These are phyloP conservation scores for Aplysina aerophoba DNA, from an alignment of 37 sponge, comb jelly and placozoan genomes.

Conservation along the genomic window DNA sequence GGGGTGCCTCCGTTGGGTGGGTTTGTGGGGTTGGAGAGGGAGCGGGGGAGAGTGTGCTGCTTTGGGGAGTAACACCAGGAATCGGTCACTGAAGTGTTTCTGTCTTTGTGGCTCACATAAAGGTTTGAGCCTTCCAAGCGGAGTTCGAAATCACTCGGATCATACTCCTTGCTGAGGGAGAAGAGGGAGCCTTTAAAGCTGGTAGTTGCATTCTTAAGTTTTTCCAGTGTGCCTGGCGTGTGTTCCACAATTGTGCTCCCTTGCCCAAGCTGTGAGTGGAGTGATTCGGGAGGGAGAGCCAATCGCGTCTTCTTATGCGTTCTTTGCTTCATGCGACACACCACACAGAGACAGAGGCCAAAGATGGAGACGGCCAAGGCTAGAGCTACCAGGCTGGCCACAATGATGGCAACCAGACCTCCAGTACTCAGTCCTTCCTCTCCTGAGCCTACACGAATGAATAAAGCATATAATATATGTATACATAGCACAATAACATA, in stretches of 20 bases:
- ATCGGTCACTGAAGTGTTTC: not conserved
- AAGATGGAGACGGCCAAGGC: not conserved
- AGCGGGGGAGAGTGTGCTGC: not conserved
- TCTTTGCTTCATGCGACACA: no score
- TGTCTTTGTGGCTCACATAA: not conserved
- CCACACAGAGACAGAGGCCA: not conserved
- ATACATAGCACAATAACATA: no score
- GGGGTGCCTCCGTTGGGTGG: not conserved
- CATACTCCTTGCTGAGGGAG: not conserved
- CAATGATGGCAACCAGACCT: not conserved
- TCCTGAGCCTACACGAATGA: not conserved
- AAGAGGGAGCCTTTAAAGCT: not conserved
- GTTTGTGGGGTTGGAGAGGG: not conserved
- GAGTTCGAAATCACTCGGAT: not conserved
- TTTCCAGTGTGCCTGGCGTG: not conserved
- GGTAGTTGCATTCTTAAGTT: not conserved
- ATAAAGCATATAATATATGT: no score
- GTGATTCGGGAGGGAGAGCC: not conserved
- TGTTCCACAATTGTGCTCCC: not conserved
- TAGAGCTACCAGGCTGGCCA: not conserved
- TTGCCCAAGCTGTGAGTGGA: not conserved
- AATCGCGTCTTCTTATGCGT: no score
- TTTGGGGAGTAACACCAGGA: not conserved
- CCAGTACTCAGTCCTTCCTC: not conserved
- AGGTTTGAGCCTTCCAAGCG: not conserved